Evolutionary conservation across 2,888 invertebrate species (phyloP).

Genomic region (Eupithecia dodoneata): DNA sequence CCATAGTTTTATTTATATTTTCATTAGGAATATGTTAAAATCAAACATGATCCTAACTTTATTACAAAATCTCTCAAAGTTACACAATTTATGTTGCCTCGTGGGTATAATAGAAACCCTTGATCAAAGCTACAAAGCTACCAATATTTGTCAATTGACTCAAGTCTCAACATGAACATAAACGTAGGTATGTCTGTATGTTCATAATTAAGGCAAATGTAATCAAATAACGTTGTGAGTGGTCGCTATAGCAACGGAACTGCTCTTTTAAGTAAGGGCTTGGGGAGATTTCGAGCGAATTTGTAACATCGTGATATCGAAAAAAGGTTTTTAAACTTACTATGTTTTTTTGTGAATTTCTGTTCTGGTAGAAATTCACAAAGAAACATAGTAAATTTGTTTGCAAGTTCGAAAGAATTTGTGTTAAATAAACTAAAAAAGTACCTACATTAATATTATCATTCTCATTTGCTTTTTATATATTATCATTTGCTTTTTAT

Average conservation of each 20-base stretch:
- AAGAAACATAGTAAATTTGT: no score
- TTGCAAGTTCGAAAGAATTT: no score
- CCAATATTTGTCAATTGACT: constrained; percentile 5
- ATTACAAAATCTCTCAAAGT: background rate
- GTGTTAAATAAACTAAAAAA: no score
- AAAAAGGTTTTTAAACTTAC: background rate
- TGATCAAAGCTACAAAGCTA: background rate
- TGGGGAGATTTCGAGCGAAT: constrained; percentile 25
- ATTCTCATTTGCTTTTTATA: no score
- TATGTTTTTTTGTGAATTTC: no score
- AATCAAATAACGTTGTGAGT: constrained; percentile 47
- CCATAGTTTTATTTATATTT: background rate
- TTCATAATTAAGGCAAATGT: constrained; percentile 44
- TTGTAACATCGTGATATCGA: background rate
- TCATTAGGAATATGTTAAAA: background rate
- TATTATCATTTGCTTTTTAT: no score
- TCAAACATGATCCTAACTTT: background rate
- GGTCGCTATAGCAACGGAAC: constrained; percentile 42
- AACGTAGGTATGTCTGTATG: constrained; percentile 5
- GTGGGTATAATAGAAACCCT: background rate
- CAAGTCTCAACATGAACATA: background rate
- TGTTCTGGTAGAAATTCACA: no score
- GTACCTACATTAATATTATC: no score
- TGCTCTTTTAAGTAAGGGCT: constrained; percentile 47
- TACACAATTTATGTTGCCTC: background rate